phyloP scores from a whole-genome alignment of 2,113 vertebrate genomes.

The Tonatia bakeri region DNA sequence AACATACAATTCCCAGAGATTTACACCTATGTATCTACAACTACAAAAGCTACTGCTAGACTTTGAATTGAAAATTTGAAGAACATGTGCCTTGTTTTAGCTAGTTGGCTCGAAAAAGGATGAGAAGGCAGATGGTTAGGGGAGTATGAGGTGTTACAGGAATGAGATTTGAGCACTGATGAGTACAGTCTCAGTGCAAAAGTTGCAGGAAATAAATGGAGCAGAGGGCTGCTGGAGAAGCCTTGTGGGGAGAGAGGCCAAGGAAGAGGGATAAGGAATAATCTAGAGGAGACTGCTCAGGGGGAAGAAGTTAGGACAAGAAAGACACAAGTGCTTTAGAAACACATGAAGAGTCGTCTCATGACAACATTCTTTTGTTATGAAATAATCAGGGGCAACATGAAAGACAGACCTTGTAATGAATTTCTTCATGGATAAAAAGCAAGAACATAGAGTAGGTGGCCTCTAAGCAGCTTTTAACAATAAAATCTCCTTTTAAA shows the following conservation, averaged over 20 bases:
- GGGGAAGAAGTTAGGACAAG: background rate
- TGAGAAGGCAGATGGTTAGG: background rate
- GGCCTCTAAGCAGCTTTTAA: background rate
- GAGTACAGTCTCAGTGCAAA: background rate
- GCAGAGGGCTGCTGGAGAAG: background rate
- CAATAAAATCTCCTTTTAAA: background rate
- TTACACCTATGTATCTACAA: background rate
- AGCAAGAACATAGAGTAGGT: background rate
- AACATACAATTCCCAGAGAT: background rate
- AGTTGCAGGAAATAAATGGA: background rate
- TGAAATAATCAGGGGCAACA: background rate
- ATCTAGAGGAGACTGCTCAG: background rate
- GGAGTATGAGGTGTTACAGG: background rate
- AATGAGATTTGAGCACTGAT: background rate
- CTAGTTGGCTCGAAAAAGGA: background rate
- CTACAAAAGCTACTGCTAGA: background rate
- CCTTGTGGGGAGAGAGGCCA: background rate
- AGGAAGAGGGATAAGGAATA: background rate
- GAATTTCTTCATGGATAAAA: constrained; percentile 3
- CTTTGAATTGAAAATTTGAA: constrained; percentile 6
- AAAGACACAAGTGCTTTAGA: background rate
- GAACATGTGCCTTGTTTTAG: background rate
- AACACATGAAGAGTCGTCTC: background rate
- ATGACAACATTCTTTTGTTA: background rate
- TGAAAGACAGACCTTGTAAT: background rate